These are phyloP conservation scores for Morelia viridis DNA, from an alignment of 2,797 vertebrate genomes.

Conservation along the genomic window DNA sequence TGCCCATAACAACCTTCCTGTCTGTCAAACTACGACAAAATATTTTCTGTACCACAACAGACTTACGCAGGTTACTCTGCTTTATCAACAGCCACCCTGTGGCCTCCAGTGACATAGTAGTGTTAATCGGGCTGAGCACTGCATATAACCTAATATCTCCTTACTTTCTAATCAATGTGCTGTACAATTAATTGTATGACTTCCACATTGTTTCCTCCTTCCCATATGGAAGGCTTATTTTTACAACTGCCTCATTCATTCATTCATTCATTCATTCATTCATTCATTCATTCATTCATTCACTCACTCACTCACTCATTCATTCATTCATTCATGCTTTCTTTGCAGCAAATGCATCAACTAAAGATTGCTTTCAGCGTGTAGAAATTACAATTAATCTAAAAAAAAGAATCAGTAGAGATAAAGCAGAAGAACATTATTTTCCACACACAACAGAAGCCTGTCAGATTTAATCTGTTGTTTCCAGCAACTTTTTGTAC, in stretches of 20 bases:
- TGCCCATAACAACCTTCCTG: neutral
- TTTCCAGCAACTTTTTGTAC: neutral
- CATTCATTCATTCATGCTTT: neutral
- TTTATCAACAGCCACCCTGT: neutral
- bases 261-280: neutral
- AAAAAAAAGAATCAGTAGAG: neutral
- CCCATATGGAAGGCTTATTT: neutral
- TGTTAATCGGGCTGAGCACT: neutral
- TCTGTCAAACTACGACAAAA: neutral
- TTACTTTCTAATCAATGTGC: neutral
- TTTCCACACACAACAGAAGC: neutral
- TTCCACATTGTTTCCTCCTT: neutral
- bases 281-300: neutral
- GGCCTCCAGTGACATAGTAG: neutral
- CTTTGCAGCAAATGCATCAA: neutral
- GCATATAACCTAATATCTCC: neutral
- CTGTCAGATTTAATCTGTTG: neutral
- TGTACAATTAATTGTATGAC: neutral
- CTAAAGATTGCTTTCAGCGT: neutral
- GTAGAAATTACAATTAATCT: neutral
- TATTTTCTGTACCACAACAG: neutral
- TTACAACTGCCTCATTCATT: neutral
- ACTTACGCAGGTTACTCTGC: neutral
- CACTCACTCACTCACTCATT: neutral
- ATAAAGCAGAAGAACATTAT: neutral